These are phyloP conservation scores for Calliopum simillimum DNA, from an alignment of 2,888 invertebrate species.

Conservation along the genomic window DNA sequence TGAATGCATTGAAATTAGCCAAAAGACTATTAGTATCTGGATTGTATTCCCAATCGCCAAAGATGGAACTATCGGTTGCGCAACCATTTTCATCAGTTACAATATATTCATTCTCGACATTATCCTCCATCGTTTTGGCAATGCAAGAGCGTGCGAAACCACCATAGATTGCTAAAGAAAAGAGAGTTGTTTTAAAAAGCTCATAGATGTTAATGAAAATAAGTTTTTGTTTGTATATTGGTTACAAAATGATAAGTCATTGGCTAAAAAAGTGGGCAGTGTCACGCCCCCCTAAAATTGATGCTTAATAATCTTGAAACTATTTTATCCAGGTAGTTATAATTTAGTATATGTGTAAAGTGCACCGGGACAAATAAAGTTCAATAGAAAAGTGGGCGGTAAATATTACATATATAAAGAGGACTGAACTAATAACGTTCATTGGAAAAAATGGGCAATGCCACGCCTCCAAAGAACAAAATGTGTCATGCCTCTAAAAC, in stretches of 20 bases:
- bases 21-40: constrained; percentile 85
- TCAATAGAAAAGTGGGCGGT: no score
- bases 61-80: constrained; percentile 91
- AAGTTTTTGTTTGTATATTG: not conserved
- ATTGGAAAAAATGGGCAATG: no score
- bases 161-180: constrained; percentile 82
- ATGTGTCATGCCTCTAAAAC: no score
- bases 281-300: no score
- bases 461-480: no score
- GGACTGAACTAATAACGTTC: no score
- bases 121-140: constrained; percentile 91
- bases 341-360: no score
- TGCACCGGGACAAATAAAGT: no score
- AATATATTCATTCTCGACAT: constrained; percentile 88
- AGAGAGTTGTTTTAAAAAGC: not conserved
- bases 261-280: no score
- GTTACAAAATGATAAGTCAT: not conserved
- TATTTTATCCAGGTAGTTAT: no score
- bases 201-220: not conserved
- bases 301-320: no score
- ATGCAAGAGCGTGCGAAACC: constrained; percentile 94
- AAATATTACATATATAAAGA: no score
- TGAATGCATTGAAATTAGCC: constrained; percentile 93
- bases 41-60: constrained; percentile 93
- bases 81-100: constrained; percentile 96